Conservation (phyloP, 1,140 invertebrate species). For the Philotrypesis tridentata region DNA sequence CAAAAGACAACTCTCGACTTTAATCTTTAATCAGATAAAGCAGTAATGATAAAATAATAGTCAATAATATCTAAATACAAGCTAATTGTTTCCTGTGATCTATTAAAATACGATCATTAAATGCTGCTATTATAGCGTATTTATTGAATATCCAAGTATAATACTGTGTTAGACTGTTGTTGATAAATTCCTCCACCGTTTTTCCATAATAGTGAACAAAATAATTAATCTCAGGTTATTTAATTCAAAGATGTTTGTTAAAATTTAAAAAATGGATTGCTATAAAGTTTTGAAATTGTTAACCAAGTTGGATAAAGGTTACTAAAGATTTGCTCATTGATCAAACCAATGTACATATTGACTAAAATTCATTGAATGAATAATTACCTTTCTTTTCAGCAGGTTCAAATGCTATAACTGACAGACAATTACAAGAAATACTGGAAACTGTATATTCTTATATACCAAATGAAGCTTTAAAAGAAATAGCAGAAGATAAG, state of each 20-base stretch:
- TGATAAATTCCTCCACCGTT: too few relatives aligned
- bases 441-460: slow-evolving; percentile 40
- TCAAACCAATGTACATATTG: background rate
- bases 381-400: slow-evolving; percentile 23
- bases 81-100: too few relatives aligned
- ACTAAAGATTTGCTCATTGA: background rate
- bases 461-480: slow-evolving; percentile 52
- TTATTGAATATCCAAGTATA: too few relatives aligned
- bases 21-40: too few relatives aligned
- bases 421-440: slow-evolving; percentile 49
- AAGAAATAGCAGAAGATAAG: slow-evolving; percentile 46
- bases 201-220: too few relatives aligned
- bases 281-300: slow-evolving; percentile 33
- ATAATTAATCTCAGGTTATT: background rate
- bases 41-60: too few relatives aligned
- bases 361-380: background rate
- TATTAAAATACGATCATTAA: too few relatives aligned
- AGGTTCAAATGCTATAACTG: background rate
- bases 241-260: background rate
- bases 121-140: too few relatives aligned
- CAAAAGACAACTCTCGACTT: too few relatives aligned
- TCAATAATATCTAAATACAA: too few relatives aligned
- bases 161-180: too few relatives aligned
- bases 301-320: slow-evolving; percentile 14
- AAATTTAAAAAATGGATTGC: slow-evolving; percentile 33